Evolutionary conservation across 2,888 invertebrate species (phyloP).

Genomic region (Piscicola geometra): DNA sequence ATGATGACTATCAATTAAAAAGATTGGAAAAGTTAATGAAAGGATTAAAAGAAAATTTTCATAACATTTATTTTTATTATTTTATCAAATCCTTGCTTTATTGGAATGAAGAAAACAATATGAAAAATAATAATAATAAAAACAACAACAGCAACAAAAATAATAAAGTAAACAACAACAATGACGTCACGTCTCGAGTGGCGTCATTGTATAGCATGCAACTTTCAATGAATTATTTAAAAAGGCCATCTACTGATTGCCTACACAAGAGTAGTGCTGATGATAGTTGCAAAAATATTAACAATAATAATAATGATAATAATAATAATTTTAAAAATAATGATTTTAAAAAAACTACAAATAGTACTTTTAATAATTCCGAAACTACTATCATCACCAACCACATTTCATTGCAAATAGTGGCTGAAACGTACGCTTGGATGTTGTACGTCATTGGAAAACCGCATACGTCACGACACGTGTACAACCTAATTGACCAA

Average conservation of each 20-base stretch:
- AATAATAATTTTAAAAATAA: no score
- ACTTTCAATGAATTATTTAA: no score
- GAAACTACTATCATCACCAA: no score
- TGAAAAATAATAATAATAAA: background rate
- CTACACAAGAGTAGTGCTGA: background rate
- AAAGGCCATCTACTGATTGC: background rate
- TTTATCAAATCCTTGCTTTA: background rate
- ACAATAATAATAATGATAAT: no score
- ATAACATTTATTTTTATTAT: background rate
- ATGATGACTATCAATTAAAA: background rate
- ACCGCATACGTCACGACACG: slow-evolving; percentile 11
- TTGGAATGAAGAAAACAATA: background rate
- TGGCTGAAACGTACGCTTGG: slow-evolving; percentile 19
- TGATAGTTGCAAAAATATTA: background rate
- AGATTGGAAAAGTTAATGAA: no score
- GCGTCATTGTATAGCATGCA: no score
- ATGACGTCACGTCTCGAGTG: no score
- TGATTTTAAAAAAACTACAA: slow-evolving; percentile 6
- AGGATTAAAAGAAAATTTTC: no score
- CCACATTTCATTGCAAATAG: slow-evolving; percentile 14
- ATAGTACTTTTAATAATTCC: background rate
- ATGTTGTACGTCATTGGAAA: background rate
- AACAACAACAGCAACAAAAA: background rate
- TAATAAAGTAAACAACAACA: background rate
- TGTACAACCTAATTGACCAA: slow-evolving; percentile 20